Percentiles rank a stretch among this genome's conserved stretches.
phyloP scores from a whole-genome alignment of 2,797 vertebrate genomes.

The Morelia viridis region DNA sequence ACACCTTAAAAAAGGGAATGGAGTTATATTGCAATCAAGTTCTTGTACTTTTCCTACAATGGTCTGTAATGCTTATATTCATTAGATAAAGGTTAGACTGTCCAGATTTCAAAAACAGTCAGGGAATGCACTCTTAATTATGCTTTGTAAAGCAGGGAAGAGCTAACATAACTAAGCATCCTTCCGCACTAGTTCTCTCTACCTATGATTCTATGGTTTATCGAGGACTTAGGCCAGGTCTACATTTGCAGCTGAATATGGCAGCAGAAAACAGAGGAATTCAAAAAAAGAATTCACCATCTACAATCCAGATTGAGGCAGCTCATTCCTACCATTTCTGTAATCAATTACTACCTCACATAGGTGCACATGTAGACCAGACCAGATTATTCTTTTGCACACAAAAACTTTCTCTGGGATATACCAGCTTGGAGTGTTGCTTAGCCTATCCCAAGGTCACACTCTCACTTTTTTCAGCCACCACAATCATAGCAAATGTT shows the following conservation, averaged over 20 bases:
- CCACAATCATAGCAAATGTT: not conserved
- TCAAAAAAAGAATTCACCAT: too few species aligned
- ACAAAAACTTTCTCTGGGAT: not conserved
- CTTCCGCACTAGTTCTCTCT: not conserved
- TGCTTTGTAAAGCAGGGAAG: not conserved
- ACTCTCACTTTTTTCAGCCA: too few species aligned
- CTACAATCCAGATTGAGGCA: not conserved
- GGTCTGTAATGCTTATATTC: not conserved
- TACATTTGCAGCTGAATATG: not conserved
- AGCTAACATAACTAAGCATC: not conserved
- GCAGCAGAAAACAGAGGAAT: not conserved
- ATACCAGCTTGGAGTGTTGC: not conserved
- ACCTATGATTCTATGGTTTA: not conserved
- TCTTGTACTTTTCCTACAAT: not conserved
- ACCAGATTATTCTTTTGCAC: not conserved
- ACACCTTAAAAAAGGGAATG: not conserved
- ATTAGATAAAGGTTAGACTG: not conserved
- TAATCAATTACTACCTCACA: not conserved
- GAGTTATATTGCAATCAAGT: not conserved
- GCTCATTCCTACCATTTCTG: not conserved
- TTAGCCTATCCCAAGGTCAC: not conserved
- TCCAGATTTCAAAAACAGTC: not conserved
- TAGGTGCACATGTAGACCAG: not conserved
- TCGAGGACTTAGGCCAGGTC: not conserved
- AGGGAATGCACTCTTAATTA: not conserved